Percentiles rank a stretch among this genome's conserved stretches.
These are phyloP conservation scores for Gastrophryne carolinensis DNA, from an alignment of 2,797 vertebrate species.

Conservation along the genomic window DNA sequence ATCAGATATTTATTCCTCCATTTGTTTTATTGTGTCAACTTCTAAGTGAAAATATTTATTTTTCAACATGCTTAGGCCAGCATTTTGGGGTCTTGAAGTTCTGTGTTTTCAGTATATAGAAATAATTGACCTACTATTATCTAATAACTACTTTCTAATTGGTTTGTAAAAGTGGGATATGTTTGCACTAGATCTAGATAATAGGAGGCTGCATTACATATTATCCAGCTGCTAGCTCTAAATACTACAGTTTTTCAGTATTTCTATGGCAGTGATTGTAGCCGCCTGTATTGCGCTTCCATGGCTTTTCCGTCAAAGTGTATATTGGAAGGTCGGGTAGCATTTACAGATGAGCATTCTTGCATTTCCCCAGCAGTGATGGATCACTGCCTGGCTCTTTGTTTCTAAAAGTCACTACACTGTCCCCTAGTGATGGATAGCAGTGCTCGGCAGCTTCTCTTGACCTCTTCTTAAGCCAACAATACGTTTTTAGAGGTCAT, in stretches of 20 bases:
- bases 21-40: no score
- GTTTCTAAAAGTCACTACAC: conserved; percentile 39
- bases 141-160: no score
- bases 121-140: no score
- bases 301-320: not conserved
- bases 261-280: not conserved
- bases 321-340: conserved; percentile 3
- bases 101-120: no score
- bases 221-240: not conserved
- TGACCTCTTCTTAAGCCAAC: conserved; percentile 1
- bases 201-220: not conserved
- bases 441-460: conserved; percentile 1
- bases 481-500: conserved; percentile 25
- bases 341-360: conserved; percentile 10
- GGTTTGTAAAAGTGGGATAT: no score
- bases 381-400: conserved; percentile 39
- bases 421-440: conserved; percentile 33
- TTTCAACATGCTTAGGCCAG: no score
- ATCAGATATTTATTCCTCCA: no score
- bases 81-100: no score
- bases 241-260: not conserved
- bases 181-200: no score
- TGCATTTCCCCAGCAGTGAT: conserved; percentile 23
- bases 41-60: no score
- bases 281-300: not conserved